Evolutionary conservation across 23 tunicate species (phyloP).

Genomic region (Corella eumyota): DNA sequence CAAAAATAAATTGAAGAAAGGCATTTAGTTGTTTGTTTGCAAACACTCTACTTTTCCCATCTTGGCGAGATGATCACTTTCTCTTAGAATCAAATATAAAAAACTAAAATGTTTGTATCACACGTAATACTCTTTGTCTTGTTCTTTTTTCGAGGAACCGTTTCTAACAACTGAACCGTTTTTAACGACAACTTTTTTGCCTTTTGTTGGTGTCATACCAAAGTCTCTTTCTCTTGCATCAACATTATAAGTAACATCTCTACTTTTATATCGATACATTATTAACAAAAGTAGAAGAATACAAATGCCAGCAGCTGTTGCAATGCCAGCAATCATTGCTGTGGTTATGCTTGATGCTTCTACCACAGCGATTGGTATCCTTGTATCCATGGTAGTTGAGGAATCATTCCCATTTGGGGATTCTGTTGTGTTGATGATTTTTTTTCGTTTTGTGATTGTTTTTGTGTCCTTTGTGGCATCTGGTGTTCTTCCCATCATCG

Average conservation of each 20-base stretch:
- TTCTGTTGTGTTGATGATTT: slow-evolving; percentile 5
- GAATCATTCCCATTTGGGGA: neutral
- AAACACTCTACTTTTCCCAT: too few relatives aligned
- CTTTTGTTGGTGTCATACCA: slow-evolving; percentile 12
- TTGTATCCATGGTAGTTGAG: slow-evolving; percentile 8
- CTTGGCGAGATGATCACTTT: too few relatives aligned
- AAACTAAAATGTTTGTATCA: too few relatives aligned
- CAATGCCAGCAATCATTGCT: slow-evolving; percentile 49
- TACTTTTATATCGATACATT: slow-evolving; percentile 22
- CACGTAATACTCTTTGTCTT: slow-evolving; percentile 61
- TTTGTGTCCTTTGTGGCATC: neutral
- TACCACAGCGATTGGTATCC: slow-evolving; percentile 11
- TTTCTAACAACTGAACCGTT: slow-evolving; percentile 30
- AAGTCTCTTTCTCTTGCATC: slow-evolving; percentile 16
- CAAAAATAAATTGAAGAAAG: too few relatives aligned
- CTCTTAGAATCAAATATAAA: too few relatives aligned
- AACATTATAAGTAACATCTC: slow-evolving; percentile 41
- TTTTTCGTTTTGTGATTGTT: slow-evolving; percentile 1
- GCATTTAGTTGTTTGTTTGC: too few relatives aligned
- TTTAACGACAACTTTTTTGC: slow-evolving; percentile 10
- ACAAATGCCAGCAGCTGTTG: slow-evolving; percentile 34
- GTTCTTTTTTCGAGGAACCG: slow-evolving; percentile 8
- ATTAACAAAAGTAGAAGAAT: slow-evolving; percentile 15
- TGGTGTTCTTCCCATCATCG: slow-evolving; percentile 4
- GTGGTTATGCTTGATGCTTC: slow-evolving; percentile 27